A percentile compares a stretch with the other conserved stretches of the same genome.
These are phyloP conservation scores for Scomber colias DNA, from an alignment of 2,113 vertebrate genomes.

Conservation along the genomic window DNA sequence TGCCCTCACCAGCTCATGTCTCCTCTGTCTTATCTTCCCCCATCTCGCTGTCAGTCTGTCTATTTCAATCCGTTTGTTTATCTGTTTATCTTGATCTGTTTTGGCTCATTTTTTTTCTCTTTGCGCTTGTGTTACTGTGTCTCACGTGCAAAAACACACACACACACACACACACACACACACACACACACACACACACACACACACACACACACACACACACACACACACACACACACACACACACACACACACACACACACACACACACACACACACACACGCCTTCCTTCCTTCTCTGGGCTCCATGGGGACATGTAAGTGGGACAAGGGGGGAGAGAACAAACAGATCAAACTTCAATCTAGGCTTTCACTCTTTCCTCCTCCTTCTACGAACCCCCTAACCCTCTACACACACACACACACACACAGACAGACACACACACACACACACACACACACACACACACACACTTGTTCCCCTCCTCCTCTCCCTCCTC, in stretches of 20 bases:
- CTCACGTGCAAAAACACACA: conserved; percentile 5
- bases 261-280: conserved; percentile 11
- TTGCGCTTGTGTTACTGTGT: conserved; percentile 40
- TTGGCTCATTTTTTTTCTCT: conserved; percentile 47
- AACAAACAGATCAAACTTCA: conserved; percentile 80
- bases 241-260: conserved; percentile 4
- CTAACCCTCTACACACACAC: conserved; percentile 1
- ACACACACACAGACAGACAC: conserved; percentile 5
- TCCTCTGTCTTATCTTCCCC: conserved; percentile 42
- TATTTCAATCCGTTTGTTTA: conserved; percentile 74
- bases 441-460: conserved; percentile 2
- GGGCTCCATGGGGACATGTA: conserved; percentile 72
- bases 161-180: conserved; percentile 31
- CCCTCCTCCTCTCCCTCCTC: conserved; percentile 21
- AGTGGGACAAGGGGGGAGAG: conserved; percentile 77
- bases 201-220: neutral
- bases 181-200: conserved; percentile 15
- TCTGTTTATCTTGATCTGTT: conserved; percentile 73
- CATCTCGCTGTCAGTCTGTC: conserved; percentile 68
- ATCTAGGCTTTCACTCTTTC: conserved; percentile 67
- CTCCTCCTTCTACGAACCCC: conserved; percentile 35
- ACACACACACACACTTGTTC: conserved; percentile 9
- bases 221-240: neutral
- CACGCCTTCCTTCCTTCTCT: conserved; percentile 51
- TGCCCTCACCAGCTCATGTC: conserved; percentile 55